Conservation (phyloP, 2,888 invertebrate genomes). For the Heteropelma amictum region DNA sequence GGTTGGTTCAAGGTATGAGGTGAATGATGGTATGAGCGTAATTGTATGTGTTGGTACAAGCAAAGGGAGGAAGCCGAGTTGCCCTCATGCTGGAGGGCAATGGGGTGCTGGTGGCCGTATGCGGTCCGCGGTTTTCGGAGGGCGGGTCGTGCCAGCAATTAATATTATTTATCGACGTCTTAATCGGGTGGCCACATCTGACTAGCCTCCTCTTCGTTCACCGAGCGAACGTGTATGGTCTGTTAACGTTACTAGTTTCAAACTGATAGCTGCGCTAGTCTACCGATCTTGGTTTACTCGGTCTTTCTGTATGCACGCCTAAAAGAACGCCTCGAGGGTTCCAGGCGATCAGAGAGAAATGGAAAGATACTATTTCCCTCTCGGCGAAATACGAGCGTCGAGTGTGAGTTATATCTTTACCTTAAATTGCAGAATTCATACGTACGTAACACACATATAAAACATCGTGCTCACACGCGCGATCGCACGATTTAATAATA, state of each 20-base stretch:
- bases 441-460: conserved; percentile 11
- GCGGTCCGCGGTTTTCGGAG: conserved; percentile 59
- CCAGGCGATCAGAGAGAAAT: conserved; percentile 11
- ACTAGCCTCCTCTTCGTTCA: conserved; percentile 60
- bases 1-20: conserved; percentile 41
- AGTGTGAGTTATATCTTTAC: neutral
- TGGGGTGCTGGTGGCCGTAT: conserved; percentile 55
- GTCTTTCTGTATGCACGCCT: conserved; percentile 22
- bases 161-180: conserved; percentile 78
- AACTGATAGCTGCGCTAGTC: conserved; percentile 46
- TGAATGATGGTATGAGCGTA: conserved; percentile 51
- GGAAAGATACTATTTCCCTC: conserved; percentile 21
- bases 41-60: conserved; percentile 54
- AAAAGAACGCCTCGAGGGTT: conserved; percentile 27
- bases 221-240: conserved; percentile 7
- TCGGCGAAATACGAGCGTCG: conserved; percentile 16
- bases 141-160: conserved; percentile 70
- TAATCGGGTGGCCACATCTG: conserved; percentile 75
- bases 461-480: too few relatives aligned
- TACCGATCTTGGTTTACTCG: conserved; percentile 40
- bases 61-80: conserved; percentile 36
- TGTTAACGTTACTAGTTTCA: conserved; percentile 28
- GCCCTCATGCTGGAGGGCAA: conserved; percentile 38
- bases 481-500: too few relatives aligned
- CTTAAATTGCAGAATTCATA: neutral